A percentile compares a stretch with the other conserved stretches of the same genome.
Evolutionary conservation across 2,113 vertebrate genomes (phyloP).

Genomic region (Nematolebias whitei): DNA sequence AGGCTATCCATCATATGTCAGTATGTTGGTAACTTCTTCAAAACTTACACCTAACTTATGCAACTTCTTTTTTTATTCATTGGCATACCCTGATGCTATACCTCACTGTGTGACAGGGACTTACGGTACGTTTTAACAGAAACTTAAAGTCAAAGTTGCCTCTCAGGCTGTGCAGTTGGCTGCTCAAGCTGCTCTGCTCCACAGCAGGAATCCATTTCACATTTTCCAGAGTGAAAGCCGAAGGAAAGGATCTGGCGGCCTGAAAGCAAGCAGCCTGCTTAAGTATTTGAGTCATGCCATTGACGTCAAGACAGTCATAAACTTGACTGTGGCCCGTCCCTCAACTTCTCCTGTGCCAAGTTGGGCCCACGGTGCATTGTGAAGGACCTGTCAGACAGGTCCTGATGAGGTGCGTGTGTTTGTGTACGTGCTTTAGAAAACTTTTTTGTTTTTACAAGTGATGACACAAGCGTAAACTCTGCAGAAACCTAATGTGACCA

Average conservation of each 20-base stretch:
- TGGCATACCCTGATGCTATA: too few species aligned
- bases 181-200: conserved; percentile 72
- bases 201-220: conserved; percentile 74
- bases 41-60: too few species aligned
- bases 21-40: too few species aligned
- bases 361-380: conserved; percentile 84
- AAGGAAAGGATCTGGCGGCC: conserved; percentile 80
- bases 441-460: conserved; percentile 61
- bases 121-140: background rate
- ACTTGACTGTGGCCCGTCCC: conserved; percentile 91
- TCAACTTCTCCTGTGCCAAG: conserved; percentile 85
- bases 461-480: conserved; percentile 35
- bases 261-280: conserved; percentile 91
- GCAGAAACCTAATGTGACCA: conserved; percentile 23
- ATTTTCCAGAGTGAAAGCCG: conserved; percentile 78
- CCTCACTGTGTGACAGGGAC: too few species aligned
- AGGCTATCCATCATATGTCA: too few species aligned
- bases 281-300: conserved; percentile 99
- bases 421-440: conserved; percentile 28
- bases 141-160: conserved; percentile 18
- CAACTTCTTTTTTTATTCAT: too few species aligned
- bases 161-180: conserved; percentile 10
- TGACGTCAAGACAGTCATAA: conserved; percentile 99
- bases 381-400: conserved; percentile 76
- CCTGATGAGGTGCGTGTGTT: conserved; percentile 56